Base-by-base conservation (phyloP, 1,140 invertebrate species). In the Acromyrmex heyeri region DNA sequence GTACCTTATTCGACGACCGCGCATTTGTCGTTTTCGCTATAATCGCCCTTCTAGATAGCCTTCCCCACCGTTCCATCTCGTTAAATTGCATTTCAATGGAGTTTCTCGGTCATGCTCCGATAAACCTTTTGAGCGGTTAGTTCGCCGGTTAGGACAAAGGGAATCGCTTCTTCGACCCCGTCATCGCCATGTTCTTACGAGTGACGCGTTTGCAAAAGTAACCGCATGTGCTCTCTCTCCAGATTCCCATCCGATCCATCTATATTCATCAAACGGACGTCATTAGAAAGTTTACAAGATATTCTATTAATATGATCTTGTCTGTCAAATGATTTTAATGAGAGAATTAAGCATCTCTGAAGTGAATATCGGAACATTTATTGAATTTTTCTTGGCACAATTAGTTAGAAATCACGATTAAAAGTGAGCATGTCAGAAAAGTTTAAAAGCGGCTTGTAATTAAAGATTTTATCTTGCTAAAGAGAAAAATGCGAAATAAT, bases 81-180 rank as follows among this genome's bases (percentile, higher is more conserved):
- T 88, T 88, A 88, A 88, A 87, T 88, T 82, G 75, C 77, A 78
- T 82, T 38, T 72, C 73, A 64, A 81, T 70, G 53, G 85, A 65
- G 67, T 85, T 86, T 78, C 50, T 81, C 77, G 57, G 67, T 70
- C 50, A 83, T 83, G 69, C 69, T 73, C 62, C 69, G 79, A 67
- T 86, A 44, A 78, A 59, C 27, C 76, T 79, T 78, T 82, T 82
- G 79, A 83, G 67, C 79, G 69, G 69, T 62, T 82, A 61, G 67
- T 50, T 30, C 67, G 59, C 16, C 75, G 57, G 86, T 65, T 78
- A 78, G 73, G 73, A 85, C 82, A 85, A 85, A 85, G 75, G 48
- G 62, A 85, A 76, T 78, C 82, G 73, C 73, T 61, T 85, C 82
- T 85, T 85, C 82, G 82, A 48, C 30, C 72, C 69, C 55, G 55